These are phyloP conservation scores for Lacanobia wlatinum DNA, from an alignment of 2,888 invertebrate genomes.

Conservation along the genomic window DNA sequence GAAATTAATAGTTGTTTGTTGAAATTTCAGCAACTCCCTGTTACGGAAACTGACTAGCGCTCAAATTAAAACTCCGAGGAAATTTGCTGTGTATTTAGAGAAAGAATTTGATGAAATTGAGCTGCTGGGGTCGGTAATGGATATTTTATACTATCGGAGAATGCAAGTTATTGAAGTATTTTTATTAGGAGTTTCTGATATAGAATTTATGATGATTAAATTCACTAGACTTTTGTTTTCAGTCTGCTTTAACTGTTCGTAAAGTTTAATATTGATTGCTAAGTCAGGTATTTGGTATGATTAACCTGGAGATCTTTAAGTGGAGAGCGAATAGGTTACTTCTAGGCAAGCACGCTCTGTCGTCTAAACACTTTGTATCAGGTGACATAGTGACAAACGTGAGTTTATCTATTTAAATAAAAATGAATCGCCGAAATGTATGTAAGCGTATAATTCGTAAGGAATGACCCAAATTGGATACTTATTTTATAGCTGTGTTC, in stretches of 20 bases:
- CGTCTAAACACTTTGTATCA: too few species aligned
- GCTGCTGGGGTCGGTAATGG: neutral
- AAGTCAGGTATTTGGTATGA: neutral
- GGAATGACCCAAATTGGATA: too few species aligned
- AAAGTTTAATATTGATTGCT: neutral
- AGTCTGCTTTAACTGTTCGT: neutral
- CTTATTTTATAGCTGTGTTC: too few species aligned
- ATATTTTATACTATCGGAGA: slow-evolving; percentile 13
- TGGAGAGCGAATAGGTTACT: too few species aligned
- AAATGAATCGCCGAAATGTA: too few species aligned
- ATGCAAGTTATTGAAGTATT: neutral
- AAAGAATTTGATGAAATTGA: slow-evolving; percentile 27
- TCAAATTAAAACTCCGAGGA: slow-evolving; percentile 40
- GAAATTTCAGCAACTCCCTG: slow-evolving; percentile 48
- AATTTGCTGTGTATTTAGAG: slow-evolving; percentile 33
- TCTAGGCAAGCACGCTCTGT: too few species aligned
- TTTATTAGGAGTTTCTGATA: neutral
- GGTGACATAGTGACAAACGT: too few species aligned
- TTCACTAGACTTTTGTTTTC: neutral
- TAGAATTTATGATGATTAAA: neutral
- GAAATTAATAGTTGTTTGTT: slow-evolving; percentile 76
- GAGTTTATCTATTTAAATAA: too few species aligned
- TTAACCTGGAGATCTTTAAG: too few species aligned
- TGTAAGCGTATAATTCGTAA: too few species aligned
- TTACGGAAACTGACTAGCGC: slow-evolving; percentile 21